Evolutionary conservation across 2,113 vertebrate species (phyloP).

Genomic region (Chelonoidis abingdonii): DNA sequence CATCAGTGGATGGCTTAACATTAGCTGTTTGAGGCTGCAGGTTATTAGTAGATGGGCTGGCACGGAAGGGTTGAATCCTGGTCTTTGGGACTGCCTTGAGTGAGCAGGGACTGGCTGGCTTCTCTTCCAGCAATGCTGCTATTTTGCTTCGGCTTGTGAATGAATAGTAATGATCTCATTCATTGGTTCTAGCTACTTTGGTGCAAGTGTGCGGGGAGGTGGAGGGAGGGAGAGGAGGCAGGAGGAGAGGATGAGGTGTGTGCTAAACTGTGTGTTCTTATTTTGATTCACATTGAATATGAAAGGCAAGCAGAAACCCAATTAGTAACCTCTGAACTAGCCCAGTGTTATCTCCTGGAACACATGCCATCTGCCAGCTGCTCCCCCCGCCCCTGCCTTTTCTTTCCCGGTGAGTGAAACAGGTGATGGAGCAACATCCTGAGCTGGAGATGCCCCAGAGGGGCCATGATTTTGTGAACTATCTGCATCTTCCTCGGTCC

Average conservation of each 20-base stretch:
- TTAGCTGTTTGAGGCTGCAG: accelerated
- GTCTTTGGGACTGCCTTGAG: background rate
- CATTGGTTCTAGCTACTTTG: accelerated
- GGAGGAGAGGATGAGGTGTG: background rate
- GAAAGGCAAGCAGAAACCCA: slow-evolving; percentile 72
- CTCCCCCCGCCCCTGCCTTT: accelerated
- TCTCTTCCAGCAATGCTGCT: background rate
- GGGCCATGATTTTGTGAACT: background rate
- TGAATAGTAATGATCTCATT: accelerated
- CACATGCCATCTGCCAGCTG: slow-evolving; percentile 59
- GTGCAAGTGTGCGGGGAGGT: accelerated
- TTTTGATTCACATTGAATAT: slow-evolving; percentile 24
- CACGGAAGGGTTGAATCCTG: background rate
- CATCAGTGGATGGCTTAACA: background rate
- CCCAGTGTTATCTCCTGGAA: slow-evolving; percentile 57
- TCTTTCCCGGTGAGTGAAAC: slow-evolving; percentile 8
- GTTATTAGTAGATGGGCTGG: accelerated
- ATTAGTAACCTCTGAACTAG: slow-evolving; percentile 75
- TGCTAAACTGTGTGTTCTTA: slow-evolving; percentile 37
- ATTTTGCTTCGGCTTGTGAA: accelerated
- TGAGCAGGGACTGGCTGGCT: background rate
- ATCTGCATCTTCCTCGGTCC: background rate
- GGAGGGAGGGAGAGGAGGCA: accelerated
- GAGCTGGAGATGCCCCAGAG: background rate
- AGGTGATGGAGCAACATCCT: background rate